These are phyloP conservation scores for Alligator sinensis DNA, from an alignment of 2,113 vertebrate genomes.

Conservation along the genomic window DNA sequence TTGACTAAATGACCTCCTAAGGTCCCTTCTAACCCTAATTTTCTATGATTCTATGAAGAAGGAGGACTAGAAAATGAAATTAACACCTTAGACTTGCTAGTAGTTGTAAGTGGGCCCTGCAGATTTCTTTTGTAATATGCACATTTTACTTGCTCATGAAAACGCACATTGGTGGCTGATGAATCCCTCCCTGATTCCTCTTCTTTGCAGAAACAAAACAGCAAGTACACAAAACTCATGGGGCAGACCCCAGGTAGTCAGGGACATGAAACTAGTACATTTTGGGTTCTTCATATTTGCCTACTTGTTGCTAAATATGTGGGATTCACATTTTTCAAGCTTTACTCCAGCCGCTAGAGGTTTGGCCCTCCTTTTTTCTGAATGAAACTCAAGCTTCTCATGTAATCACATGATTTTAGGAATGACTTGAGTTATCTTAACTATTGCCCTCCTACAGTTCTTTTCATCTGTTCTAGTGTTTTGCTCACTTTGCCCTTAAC, in stretches of 20 bases:
- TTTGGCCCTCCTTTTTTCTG: background rate
- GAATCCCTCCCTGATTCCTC: background rate
- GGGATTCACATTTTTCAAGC: background rate
- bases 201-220: background rate
- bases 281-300: background rate
- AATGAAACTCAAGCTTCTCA: background rate
- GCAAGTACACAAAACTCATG: background rate
- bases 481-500: background rate
- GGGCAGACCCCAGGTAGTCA: background rate
- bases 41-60: no score
- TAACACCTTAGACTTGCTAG: no score
- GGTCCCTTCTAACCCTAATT: no score
- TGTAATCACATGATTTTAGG: background rate
- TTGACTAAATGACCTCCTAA: no score
- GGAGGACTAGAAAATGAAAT: no score
- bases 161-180: background rate
- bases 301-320: background rate
- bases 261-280: fast-evolving
- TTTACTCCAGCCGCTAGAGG: background rate
- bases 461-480: fast-evolving
- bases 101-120: no score
- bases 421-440: background rate
- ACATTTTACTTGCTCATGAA: background rate
- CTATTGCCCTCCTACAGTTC: background rate
- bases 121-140: background rate